Evolutionary conservation across 37 sponge, comb jelly and placozoan species (phyloP).

Genomic region (Hormiphora californensis): DNA sequence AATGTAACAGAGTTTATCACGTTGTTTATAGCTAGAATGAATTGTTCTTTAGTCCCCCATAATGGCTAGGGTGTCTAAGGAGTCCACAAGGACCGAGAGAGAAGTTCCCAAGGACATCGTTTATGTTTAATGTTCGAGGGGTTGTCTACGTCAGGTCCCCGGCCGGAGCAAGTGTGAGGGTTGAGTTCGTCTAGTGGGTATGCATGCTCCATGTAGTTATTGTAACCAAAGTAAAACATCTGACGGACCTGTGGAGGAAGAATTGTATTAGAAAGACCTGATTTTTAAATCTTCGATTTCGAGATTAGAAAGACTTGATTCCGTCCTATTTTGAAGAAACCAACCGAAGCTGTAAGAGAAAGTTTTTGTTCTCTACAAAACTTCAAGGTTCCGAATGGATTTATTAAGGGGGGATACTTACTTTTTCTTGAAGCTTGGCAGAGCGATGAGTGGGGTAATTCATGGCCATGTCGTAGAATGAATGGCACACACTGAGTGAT

Average conservation of each 20-base stretch:
- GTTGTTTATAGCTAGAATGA: slow-evolving; percentile 73
- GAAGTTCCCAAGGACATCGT: slow-evolving; percentile 91
- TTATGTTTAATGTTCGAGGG: slow-evolving; percentile 72
- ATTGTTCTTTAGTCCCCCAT: slow-evolving; percentile 63
- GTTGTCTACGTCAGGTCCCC: slow-evolving; percentile 86
- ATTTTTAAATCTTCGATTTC: too few species aligned
- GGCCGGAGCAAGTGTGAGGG: slow-evolving; percentile 79
- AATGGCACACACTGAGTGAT: too few species aligned
- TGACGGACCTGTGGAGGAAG: slow-evolving; percentile 54
- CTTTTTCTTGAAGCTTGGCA: too few species aligned
- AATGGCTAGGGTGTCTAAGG: slow-evolving; percentile 76
- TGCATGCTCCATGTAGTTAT: slow-evolving; percentile 91
- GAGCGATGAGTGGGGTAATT: too few species aligned
- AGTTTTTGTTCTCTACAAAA: too few species aligned
- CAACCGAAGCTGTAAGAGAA: too few species aligned
- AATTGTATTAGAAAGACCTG: too few species aligned
- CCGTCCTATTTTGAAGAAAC: too few species aligned
- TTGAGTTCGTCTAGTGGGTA: slow-evolving; percentile 96
- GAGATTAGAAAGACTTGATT: too few species aligned
- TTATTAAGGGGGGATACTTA: too few species aligned
- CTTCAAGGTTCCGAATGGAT: too few species aligned
- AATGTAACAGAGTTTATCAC: slow-evolving; percentile 77
- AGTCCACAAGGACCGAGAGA: slow-evolving; percentile 86
- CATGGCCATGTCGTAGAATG: too few species aligned
- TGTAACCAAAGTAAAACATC: slow-evolving; percentile 96